Evolutionary conservation across 2,113 vertebrate species (phyloP).

Genomic region (Ameiurus melas): DNA sequence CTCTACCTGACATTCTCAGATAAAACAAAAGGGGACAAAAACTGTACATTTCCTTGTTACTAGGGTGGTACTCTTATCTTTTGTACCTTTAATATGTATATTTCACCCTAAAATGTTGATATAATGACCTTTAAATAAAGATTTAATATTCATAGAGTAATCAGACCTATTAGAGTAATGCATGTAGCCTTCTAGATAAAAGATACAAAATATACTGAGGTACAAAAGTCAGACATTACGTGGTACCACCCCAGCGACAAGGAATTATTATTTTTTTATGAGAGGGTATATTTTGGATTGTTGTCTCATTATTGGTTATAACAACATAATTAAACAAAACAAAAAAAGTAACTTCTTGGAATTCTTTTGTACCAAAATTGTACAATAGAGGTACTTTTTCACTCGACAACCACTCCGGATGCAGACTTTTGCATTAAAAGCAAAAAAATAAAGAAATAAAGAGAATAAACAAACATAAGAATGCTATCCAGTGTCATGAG

Average conservation of each 20-base stretch:
- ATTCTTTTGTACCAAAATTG: not conserved
- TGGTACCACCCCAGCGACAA: not conserved
- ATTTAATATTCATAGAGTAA: not conserved
- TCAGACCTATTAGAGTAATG: not conserved
- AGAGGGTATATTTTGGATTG: no score
- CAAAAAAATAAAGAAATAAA: not conserved
- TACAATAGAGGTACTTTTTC: not conserved
- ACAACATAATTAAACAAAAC: not conserved
- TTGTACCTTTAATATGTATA: not conserved
- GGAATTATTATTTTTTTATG: not conserved
- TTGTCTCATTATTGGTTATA: not conserved
- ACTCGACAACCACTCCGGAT: not conserved
- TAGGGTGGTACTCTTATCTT: not conserved
- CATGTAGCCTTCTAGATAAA: not conserved
- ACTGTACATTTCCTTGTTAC: not conserved
- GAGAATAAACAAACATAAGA: slow-evolving; percentile 32
- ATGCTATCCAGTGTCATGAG: slow-evolving; percentile 29
- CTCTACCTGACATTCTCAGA: not conserved
- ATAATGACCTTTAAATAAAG: not conserved
- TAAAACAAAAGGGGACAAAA: not conserved
- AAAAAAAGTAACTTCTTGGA: not conserved
- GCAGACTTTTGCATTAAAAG: not conserved
- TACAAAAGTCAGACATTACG: no score
- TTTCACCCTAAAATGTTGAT: not conserved
- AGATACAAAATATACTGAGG: not conserved